phyloP scores from a whole-genome alignment of 2,113 vertebrate genomes.

The Chionis minor region DNA sequence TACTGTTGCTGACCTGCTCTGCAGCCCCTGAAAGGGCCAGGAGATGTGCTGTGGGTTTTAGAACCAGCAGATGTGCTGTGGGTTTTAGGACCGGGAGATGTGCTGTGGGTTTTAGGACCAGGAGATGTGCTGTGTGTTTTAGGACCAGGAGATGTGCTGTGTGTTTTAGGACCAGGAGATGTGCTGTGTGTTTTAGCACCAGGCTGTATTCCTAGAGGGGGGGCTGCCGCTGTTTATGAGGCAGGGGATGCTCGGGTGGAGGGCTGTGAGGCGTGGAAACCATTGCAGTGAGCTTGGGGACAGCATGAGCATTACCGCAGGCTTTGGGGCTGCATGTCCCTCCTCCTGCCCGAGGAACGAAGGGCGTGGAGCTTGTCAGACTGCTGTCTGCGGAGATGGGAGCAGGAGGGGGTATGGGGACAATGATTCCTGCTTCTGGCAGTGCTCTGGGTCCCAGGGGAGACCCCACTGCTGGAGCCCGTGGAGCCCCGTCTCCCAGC shows the following conservation, averaged over 20 bases:
- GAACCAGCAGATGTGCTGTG: too few species aligned
- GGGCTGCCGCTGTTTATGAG: neutral
- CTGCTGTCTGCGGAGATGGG: neutral
- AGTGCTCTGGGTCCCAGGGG: neutral
- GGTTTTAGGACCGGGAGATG: too few species aligned
- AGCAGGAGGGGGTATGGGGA: neutral
- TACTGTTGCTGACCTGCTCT: neutral
- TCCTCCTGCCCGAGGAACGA: neutral
- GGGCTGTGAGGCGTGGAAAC: neutral
- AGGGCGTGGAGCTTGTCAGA: neutral
- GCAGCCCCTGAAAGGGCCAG: neutral
- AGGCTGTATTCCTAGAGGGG: neutral
- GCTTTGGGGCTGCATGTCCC: neutral
- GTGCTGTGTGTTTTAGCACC: neutral
- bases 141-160: too few species aligned
- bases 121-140: too few species aligned
- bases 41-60: neutral
- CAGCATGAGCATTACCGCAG: fast-evolving
- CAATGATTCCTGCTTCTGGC: neutral
- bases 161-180: neutral
- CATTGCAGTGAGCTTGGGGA: neutral
- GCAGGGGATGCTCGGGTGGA: too few species aligned
- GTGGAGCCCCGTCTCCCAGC: neutral
- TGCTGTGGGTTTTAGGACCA: too few species aligned
- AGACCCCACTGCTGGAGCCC: neutral